Evolutionary conservation across 2,797 vertebrate species (phyloP).

Genomic region (Margarornis squamiger): DNA sequence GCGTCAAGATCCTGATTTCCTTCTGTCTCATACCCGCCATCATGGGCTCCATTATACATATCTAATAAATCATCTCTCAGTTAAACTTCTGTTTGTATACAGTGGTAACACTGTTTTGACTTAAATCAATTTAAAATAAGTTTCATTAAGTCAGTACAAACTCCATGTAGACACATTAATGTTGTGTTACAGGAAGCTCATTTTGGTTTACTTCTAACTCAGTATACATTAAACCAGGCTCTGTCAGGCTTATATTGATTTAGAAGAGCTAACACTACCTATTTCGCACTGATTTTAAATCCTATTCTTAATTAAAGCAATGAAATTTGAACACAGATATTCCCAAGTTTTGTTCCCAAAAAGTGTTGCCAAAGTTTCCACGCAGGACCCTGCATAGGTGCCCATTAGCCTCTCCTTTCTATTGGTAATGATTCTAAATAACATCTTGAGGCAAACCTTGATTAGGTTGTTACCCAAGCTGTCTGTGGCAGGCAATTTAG

Average conservation of each 20-base stretch:
- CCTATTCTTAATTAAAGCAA: not conserved
- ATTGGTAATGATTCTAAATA: slow-evolving; percentile 15
- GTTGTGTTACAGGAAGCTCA: not conserved
- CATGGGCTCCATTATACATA: not conserved
- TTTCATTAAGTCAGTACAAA: slow-evolving; percentile 21
- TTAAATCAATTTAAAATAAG: not conserved
- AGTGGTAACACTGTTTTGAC: not conserved
- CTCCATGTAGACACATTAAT: not conserved
- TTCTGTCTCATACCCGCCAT: not conserved
- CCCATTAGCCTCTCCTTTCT: slow-evolving; percentile 16
- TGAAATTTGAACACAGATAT: not conserved
- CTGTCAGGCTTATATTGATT: not conserved
- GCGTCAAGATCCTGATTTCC: not conserved
- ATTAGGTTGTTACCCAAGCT: slow-evolving; percentile 35
- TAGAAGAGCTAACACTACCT: not conserved
- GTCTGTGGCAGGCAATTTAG: not conserved
- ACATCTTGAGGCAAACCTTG: not conserved
- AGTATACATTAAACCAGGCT: not conserved
- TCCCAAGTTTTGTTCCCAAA: not conserved
- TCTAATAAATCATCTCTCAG: not conserved
- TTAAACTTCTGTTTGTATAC: not conserved
- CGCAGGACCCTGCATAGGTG: not conserved
- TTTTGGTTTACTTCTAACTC: slow-evolving; percentile 10
- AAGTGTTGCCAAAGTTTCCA: not conserved
- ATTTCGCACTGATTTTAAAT: not conserved